Evolutionary conservation across 2,113 vertebrate genomes (phyloP).

Genomic region (Salvelinus fontinalis): DNA sequence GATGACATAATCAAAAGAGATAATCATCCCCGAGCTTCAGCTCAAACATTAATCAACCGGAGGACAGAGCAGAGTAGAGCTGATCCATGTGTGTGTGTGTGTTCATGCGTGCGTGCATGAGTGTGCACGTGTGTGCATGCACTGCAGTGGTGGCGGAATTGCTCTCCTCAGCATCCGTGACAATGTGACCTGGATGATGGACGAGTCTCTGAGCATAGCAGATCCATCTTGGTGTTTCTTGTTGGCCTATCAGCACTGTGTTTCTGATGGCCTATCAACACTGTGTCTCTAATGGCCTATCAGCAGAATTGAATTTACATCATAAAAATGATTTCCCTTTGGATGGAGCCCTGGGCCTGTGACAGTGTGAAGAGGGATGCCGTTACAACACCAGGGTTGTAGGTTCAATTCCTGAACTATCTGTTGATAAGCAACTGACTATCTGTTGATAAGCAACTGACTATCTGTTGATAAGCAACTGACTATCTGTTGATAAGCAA

Average conservation of each 20-base stretch:
- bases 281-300: constrained; percentile 48
- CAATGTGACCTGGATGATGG: constrained; percentile 46
- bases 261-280: constrained; percentile 52
- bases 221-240: constrained; percentile 61
- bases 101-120: too few species aligned
- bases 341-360: constrained; percentile 48
- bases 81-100: too few species aligned
- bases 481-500: too few species aligned
- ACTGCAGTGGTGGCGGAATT: neutral
- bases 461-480: too few species aligned
- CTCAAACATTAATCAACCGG: constrained; percentile 59
- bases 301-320: constrained; percentile 62
- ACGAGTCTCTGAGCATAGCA: constrained; percentile 48
- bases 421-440: too few species aligned
- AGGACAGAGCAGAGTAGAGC: constrained; percentile 26
- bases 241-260: constrained; percentile 40
- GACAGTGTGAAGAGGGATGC: constrained; percentile 38
- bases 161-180: constrained; percentile 19
- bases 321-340: constrained; percentile 57
- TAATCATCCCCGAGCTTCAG: constrained; percentile 57
- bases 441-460: too few species aligned
- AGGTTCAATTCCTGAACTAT: too few species aligned
- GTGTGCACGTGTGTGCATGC: neutral
- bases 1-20: constrained; percentile 63
- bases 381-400: neutral